Evolutionary conservation across 2,797 vertebrate genomes (phyloP), one percentile per base, ranked within the genome.

Genomic region (Peromyscus eremicus): DNA sequence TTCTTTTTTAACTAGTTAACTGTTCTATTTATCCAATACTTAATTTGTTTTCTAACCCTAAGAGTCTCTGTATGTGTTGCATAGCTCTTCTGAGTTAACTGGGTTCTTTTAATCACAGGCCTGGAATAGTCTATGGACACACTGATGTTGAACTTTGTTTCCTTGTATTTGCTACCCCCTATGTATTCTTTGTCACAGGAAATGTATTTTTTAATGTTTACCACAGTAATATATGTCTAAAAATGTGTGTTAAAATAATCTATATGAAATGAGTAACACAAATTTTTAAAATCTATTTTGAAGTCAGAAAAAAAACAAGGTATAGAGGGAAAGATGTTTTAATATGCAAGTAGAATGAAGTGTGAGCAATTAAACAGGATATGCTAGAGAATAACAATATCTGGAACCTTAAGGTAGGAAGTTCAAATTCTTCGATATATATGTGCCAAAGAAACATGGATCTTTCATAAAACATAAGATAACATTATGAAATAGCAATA

Each of bases 211-310:
- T 27, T 73, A 46, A 6, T 43, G 32, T 7, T 55, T 88, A 55
- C 13, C 25, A 52, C 0, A 90, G 4, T 66, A 25, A 16, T 60
- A 71, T 19, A 66, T 84, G 5, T 21, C 81, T 34, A 73, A 49
- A 83, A 49, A 55, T 83, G 62, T 29, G 5, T 93, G 21, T 64
- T 95, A 14, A 94, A 60, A 93, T 77, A 62, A 66, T 86, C 34
- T 55, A 68, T 40, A 14, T 23, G 75, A 27, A 84, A 70, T 19
- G 76, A 94, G 10, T 1, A 70, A 52, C 19, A 34, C 3, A 14
- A 77, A 29, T 32, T 87, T 94, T 13, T 29, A 37, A 23, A 73
- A 64, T 68, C 55, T 75, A 55, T 85, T 71, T 85, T 46, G 6
- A 12, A 77, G n/a, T 64, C 68, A 91, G 16, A 52, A 81, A 83